Conservation (phyloP, 2,888 invertebrate genomes). For the Aphodius granarius region DNA sequence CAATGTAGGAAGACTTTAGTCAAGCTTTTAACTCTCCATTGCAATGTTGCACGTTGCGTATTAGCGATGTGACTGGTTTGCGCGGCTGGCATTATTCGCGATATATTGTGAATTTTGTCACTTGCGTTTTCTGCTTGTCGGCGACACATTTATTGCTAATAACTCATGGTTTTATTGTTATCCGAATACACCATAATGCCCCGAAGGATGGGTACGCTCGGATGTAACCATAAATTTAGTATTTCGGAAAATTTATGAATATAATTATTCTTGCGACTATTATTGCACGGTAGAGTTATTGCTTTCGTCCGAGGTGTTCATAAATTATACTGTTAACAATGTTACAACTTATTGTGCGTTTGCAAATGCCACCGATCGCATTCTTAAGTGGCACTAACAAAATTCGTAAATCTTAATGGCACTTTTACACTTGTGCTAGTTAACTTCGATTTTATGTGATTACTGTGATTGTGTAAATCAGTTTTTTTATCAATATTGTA, state of each 20-base stretch:
- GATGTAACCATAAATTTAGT: background rate
- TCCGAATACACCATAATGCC: background rate
- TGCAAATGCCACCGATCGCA: background rate
- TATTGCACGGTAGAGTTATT: background rate
- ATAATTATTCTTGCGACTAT: background rate
- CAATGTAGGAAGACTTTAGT: background rate
- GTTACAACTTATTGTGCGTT: background rate
- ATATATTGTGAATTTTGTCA: slow-evolving; percentile 11
- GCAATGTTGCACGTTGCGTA: background rate
- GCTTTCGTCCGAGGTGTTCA: background rate
- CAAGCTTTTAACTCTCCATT: background rate
- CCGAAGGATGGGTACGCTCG: background rate
- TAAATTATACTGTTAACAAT: background rate
- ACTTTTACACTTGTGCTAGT: background rate
- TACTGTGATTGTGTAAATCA: no score
- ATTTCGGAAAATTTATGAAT: background rate
- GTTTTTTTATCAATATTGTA: no score
- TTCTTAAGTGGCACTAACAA: background rate
- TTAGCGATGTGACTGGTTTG: background rate
- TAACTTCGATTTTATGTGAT: background rate
- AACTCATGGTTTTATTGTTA: slow-evolving; percentile 3
- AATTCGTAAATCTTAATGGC: background rate
- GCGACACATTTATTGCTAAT: slow-evolving; percentile 7
- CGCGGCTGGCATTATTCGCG: background rate
- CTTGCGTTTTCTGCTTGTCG: background rate